These are phyloP conservation scores for Osedax fenrisi DNA, from an alignment of 2,888 invertebrate species.

Conservation along the genomic window DNA sequence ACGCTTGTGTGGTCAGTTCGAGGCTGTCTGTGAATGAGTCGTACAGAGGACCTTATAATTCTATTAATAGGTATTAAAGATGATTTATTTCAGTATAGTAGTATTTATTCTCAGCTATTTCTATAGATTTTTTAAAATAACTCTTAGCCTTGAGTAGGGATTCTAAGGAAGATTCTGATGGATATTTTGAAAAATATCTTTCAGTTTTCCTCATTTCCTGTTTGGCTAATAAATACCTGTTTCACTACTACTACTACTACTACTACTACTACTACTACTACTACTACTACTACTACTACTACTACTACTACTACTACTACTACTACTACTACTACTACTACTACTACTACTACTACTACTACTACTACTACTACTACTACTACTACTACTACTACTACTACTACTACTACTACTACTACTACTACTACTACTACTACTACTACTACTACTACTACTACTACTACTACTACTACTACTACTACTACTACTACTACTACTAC, in stretches of 20 bases:
- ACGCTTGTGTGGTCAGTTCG: too few species aligned
- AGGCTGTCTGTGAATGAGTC: too few species aligned
- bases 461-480: not conserved
- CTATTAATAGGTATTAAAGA: too few species aligned
- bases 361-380: not conserved
- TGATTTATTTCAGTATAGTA: too few species aligned
- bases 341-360: not conserved
- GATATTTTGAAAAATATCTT: too few species aligned
- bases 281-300: not conserved
- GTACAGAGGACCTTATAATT: too few species aligned
- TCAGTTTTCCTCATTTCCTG: too few species aligned
- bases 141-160: too few species aligned
- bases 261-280: not conserved
- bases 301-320: not conserved
- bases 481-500: not conserved
- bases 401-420: not conserved
- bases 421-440: not conserved
- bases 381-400: slow-evolving; percentile 2
- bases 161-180: too few species aligned
- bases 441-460: slow-evolving; percentile 2
- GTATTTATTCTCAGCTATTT: too few species aligned
- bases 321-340: not conserved
- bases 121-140: too few species aligned
- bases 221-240: too few species aligned
- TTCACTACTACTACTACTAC: not conserved